Conservation (phyloP, 92 coral and sea anemone species). For the Hydrozoanthus gracilis region DNA sequence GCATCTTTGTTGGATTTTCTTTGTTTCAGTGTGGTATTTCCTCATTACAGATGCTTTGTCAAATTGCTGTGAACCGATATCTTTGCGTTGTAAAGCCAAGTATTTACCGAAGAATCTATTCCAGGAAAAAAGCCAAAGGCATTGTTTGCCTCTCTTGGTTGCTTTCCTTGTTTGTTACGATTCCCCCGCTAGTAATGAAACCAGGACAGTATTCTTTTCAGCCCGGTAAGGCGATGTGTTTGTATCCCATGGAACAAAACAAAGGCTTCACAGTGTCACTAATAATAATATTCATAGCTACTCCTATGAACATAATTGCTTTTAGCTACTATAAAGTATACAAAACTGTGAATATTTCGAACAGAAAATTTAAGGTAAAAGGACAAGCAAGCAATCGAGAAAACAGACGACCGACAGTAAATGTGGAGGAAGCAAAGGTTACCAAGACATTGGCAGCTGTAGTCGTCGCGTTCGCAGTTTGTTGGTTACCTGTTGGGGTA, state of each 20-base stretch:
- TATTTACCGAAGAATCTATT: slow-evolving; percentile 30
- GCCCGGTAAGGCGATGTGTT: slow-evolving; percentile 56
- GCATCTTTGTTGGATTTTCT: slow-evolving; percentile 33
- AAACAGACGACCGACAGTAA: slow-evolving; percentile 48
- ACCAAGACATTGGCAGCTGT: slow-evolving; percentile 69
- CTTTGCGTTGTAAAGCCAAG: slow-evolving; percentile 36
- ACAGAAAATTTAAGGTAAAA: slow-evolving; percentile 35
- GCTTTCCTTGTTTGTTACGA: too few species aligned
- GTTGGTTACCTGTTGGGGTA: slow-evolving; percentile 75
- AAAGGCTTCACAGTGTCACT: slow-evolving; percentile 33
- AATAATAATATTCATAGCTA: slow-evolving; percentile 23
- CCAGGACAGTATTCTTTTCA: slow-evolving; percentile 40
- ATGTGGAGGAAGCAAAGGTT: slow-evolving; percentile 74
- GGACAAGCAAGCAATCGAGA: slow-evolving; percentile 22
- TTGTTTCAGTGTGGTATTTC: slow-evolving; percentile 38
- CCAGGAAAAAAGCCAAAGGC: neutral
- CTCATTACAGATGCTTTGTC: slow-evolving; percentile 41
- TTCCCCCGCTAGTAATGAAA: neutral
- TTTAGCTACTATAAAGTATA: slow-evolving; percentile 55
- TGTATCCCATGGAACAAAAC: slow-evolving; percentile 40
- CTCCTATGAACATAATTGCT: slow-evolving; percentile 41
- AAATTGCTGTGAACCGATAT: slow-evolving; percentile 43
- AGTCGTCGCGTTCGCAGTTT: slow-evolving; percentile 66
- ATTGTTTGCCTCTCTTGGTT: neutral
- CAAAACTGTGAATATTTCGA: slow-evolving; percentile 40